Evolutionary conservation across 2,888 invertebrate species (phyloP), one percentile per base, ranked within the genome.

Genomic region (Suillia variegata): DNA sequence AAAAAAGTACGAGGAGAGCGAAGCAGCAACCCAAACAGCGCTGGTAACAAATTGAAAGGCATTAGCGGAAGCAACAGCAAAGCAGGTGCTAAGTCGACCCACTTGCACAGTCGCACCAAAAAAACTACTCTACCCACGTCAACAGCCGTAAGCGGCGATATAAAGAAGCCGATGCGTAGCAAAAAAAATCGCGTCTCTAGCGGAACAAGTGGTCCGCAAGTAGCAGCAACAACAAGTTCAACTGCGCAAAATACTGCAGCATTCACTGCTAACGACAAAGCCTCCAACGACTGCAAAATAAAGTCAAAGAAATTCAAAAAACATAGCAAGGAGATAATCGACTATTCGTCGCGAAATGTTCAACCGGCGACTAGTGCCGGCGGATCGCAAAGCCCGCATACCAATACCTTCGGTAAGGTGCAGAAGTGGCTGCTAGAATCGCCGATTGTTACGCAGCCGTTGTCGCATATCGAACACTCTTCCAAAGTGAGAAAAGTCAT

Each of bases 391-490:
- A 83, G 74, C 80, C 73, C 74, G 38, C 80, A 82, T 54, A 79
- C 74, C 3, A 82, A 82, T 52, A 82, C 82, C 6, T 82, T 89
- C 62, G 90, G 90, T 18, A 93, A 93, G 81, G 93, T 93, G n/a
- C 90, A 93, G 71, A 91, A 91, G 70, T 93, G 93, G 93, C 82
- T 93, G 56, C 80, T 93, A 55, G 91, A 90, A 63, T 91, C 91
- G 1, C 90, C 89, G 1, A 82, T 82, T 62, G 82, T 82, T 2
- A 76, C 82, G 1, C 81, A 81, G 60, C 80, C 81, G 0, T 62
- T 81, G 2, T 79, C 81, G 10, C 82, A 81, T 55, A 80, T 82
- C 18, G 82, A 82, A 62, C 82, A 82, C 58, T 77, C 79, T 33
- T 80, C 82, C 1, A 79, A 80, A 56, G 75, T 80, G 17, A 74